A percentile compares a stretch with the other conserved stretches of the same genome.
Evolutionary conservation across 2,113 vertebrate species (phyloP).

Genomic region (Oenanthe melanoleuca): DNA sequence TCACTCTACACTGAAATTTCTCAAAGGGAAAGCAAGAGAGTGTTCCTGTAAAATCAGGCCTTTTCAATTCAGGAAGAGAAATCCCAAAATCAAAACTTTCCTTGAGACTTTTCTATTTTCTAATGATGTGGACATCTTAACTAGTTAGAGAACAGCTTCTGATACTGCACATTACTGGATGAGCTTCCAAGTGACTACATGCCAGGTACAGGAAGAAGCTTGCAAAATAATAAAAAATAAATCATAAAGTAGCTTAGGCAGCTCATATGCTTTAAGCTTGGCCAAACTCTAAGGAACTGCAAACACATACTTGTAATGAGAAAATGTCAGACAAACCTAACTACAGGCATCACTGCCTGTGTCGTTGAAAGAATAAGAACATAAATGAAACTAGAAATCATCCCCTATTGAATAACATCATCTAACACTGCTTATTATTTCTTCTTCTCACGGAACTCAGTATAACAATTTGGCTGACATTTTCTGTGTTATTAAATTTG

Average conservation of each 20-base stretch:
- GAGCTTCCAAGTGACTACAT: background rate
- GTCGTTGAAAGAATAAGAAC: background rate
- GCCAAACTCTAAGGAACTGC: background rate
- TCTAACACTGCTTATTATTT: background rate
- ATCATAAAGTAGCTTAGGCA: background rate
- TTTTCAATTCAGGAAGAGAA: background rate
- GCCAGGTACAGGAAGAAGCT: background rate
- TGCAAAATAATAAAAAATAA: background rate
- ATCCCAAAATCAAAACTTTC: background rate
- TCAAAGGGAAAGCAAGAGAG: background rate
- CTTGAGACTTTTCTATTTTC: background rate
- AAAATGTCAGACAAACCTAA: background rate
- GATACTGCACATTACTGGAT: fast-evolving
- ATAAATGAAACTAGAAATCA: background rate
- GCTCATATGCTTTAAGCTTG: background rate
- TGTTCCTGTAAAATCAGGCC: background rate
- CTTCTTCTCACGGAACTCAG: background rate
- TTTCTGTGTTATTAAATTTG: background rate
- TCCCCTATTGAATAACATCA: background rate
- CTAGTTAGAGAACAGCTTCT: background rate
- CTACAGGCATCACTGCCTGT: background rate
- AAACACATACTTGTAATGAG: background rate
- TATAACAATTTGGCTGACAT: background rate
- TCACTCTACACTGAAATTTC: background rate
- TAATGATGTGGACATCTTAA: fast-evolving